phyloP scores from a whole-genome alignment of 2,797 vertebrate genomes.

The Hemitrygon akajei region DNA sequence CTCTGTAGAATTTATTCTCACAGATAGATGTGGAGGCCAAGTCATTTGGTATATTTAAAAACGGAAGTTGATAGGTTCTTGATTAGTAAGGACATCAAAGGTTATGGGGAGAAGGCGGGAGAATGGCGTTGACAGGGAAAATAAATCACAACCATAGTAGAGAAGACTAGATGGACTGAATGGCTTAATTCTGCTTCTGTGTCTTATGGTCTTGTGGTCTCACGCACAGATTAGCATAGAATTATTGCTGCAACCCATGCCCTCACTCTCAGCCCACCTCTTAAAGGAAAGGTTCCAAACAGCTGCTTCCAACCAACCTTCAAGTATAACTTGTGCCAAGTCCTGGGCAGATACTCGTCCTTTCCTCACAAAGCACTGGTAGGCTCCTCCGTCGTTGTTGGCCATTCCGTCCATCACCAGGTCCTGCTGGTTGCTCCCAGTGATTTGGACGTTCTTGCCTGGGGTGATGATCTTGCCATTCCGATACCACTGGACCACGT shows the following conservation, averaged over 20 bases:
- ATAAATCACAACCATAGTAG: too few relatives aligned
- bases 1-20: too few relatives aligned
- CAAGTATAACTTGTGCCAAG: constrained; percentile 89
- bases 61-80: too few relatives aligned
- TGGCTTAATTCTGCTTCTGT: too few relatives aligned
- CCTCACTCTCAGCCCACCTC: background rate
- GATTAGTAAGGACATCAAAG: too few relatives aligned
- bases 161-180: too few relatives aligned
- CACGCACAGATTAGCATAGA: background rate
- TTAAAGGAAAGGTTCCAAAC: constrained; percentile 31
- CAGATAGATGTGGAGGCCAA: too few relatives aligned
- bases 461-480: constrained; percentile 90
- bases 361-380: constrained; percentile 92
- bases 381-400: constrained; percentile 91
- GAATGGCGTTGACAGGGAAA: too few relatives aligned
- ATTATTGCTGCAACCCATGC: background rate
- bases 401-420: constrained; percentile 96
- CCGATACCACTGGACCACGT: constrained; percentile 91
- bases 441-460: constrained; percentile 83
- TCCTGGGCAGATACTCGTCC: constrained; percentile 96
- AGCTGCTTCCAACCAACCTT: constrained; percentile 68
- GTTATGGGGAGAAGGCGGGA: too few relatives aligned
- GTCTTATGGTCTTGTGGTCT: too few relatives aligned
- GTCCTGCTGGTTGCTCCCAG: constrained; percentile 79
- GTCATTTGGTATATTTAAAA: too few relatives aligned